A percentile compares a stretch with the other conserved stretches of the same genome.
These are phyloP conservation scores for Spodoptera littoralis DNA, from an alignment of 2,888 invertebrate genomes.

Conservation along the genomic window DNA sequence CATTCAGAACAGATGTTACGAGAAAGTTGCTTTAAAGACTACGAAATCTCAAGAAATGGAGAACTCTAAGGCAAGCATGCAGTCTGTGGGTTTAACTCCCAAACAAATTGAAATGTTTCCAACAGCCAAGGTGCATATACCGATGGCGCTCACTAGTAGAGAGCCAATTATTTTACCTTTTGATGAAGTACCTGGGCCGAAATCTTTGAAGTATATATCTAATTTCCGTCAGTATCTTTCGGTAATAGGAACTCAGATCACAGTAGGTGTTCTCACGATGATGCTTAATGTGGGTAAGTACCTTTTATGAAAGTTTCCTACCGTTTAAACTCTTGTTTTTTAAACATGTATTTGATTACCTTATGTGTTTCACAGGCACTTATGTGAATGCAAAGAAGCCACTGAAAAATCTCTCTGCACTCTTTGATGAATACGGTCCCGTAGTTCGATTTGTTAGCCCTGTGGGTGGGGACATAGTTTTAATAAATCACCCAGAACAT, in stretches of 20 bases:
- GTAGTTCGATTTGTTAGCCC: slow-evolving; percentile 91
- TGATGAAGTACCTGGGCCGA: slow-evolving; percentile 91
- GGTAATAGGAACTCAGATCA: slow-evolving; percentile 90
- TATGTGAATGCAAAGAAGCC: slow-evolving; percentile 71
- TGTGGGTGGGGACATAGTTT: slow-evolving; percentile 90
- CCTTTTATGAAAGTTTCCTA: slow-evolving; percentile 1
- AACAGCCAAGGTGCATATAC: slow-evolving; percentile 65
- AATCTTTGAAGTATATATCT: slow-evolving; percentile 87
- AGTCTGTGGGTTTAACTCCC: slow-evolving; percentile 17
- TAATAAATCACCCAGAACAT: slow-evolving; percentile 90
- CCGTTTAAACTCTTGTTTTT: too few relatives aligned
- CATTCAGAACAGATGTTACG: slow-evolving; percentile 58
- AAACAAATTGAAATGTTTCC: slow-evolving; percentile 68
- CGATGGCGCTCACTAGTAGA: slow-evolving; percentile 74
- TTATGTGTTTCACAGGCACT: slow-evolving; percentile 63
- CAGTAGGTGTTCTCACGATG: slow-evolving; percentile 84
- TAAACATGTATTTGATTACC: too few relatives aligned
- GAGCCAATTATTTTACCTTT: slow-evolving; percentile 83
- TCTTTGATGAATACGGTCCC: slow-evolving; percentile 90
- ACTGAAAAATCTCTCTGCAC: slow-evolving; percentile 70
- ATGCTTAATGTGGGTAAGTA: slow-evolving; percentile 86
- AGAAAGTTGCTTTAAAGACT: slow-evolving; percentile 57
- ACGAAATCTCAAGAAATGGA: slow-evolving; percentile 61
- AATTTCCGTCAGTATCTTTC: slow-evolving; percentile 90
- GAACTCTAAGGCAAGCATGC: slow-evolving; percentile 14